Conservation (phyloP, 2,113 vertebrate species). For the Amblyopsis rosae region DNA sequence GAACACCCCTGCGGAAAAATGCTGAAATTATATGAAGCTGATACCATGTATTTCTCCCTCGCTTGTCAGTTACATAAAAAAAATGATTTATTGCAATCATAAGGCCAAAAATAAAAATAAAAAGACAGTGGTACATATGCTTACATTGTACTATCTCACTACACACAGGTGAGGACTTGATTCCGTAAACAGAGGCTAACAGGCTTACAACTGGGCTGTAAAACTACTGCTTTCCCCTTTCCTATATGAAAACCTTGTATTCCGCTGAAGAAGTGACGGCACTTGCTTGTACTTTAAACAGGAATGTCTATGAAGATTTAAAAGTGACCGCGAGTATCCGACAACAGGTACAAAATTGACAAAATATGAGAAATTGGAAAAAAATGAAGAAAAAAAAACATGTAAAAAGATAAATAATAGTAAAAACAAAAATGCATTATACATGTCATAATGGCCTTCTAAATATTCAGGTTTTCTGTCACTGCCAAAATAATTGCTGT, state of each 20-base stretch:
- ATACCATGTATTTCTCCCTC: constrained; percentile 39
- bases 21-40: constrained; percentile 30
- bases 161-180: constrained; percentile 36
- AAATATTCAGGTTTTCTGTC: constrained; percentile 49
- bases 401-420: constrained; percentile 67
- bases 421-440: constrained; percentile 48
- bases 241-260: constrained; percentile 41
- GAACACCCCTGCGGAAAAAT: no score
- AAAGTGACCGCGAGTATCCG: constrained; percentile 39
- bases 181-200: neutral
- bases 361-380: constrained; percentile 38
- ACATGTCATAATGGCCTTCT: constrained; percentile 58
- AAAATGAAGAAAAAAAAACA: constrained; percentile 45
- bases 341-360: constrained; percentile 52
- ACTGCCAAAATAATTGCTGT: constrained; percentile 25
- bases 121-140: constrained; percentile 65
- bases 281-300: constrained; percentile 22
- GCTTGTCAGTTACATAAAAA: constrained; percentile 24
- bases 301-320: constrained; percentile 43
- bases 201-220: neutral
- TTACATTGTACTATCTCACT: constrained; percentile 38
- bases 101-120: constrained; percentile 58
- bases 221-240: constrained; percentile 41
- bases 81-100: constrained; percentile 51
- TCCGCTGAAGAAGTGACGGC: constrained; percentile 15